These are phyloP conservation scores for Myiopsitta monachus DNA, from an alignment of 2,113 vertebrate genomes.

Conservation along the genomic window DNA sequence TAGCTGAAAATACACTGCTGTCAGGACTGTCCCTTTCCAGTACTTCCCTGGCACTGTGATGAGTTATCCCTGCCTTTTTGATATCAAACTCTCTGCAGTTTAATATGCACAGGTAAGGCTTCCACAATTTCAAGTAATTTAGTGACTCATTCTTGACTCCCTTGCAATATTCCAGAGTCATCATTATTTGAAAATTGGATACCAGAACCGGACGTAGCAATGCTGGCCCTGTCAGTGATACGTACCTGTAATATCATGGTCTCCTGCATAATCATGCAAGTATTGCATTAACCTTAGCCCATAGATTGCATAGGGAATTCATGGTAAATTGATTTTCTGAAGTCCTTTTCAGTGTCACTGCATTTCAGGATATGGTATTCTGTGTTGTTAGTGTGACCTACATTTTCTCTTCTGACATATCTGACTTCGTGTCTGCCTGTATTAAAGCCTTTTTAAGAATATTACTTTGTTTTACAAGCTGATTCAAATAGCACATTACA, in stretches of 20 bases:
- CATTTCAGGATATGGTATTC: constrained; percentile 47
- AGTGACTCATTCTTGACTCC: neutral
- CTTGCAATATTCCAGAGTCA: neutral
- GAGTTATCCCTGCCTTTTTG: neutral
- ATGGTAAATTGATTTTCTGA: constrained; percentile 65
- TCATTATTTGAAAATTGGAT: neutral
- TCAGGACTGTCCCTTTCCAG: neutral
- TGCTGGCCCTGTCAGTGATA: neutral
- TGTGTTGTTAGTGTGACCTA: constrained; percentile 59
- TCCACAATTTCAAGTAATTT: neutral
- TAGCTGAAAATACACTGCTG: neutral
- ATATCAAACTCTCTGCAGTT: neutral
- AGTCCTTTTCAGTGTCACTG: constrained; percentile 64
- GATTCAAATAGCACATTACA: neutral
- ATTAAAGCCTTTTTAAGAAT: constrained; percentile 21
- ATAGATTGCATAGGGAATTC: constrained; percentile 30
- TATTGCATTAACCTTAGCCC: constrained; percentile 46
- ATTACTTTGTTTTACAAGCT: neutral
- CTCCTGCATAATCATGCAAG: constrained; percentile 43
- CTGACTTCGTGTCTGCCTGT: constrained; percentile 26
- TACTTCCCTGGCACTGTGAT: neutral
- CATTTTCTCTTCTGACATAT: constrained; percentile 59
- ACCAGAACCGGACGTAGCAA: neutral
- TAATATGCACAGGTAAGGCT: neutral
- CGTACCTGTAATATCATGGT: constrained; percentile 5